Conservation (phyloP, 2,797 vertebrate species). For the Syngnathus rostellatus region DNA sequence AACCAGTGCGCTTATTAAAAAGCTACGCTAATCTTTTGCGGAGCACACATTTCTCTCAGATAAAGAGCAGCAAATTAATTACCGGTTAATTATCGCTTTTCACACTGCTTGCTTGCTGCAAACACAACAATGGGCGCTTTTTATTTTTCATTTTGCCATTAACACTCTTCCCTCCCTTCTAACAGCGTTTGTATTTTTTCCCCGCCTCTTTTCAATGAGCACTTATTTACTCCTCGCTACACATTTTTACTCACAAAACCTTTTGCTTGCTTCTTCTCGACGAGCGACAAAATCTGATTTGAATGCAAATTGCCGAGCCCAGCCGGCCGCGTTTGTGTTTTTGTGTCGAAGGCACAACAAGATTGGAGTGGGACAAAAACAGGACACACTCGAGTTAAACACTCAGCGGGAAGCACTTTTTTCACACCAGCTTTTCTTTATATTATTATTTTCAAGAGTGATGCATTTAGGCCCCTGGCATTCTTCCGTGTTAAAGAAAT, state of each 20-base stretch:
- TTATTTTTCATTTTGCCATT: constrained; percentile 23
- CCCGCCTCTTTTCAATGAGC: background rate
- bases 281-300: constrained; percentile 55
- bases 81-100: constrained; percentile 68
- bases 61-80: constrained; percentile 69
- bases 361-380: constrained; percentile 15
- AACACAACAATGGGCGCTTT: constrained; percentile 55
- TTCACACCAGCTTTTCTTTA: background rate
- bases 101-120: constrained; percentile 51
- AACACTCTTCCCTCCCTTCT: constrained; percentile 34
- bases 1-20: constrained; percentile 56
- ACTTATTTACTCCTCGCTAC: constrained; percentile 30
- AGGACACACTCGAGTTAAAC: constrained; percentile 42
- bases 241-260: constrained; percentile 41
- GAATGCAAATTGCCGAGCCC: constrained; percentile 59
- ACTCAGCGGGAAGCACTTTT: constrained; percentile 19
- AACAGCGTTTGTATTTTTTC: constrained; percentile 26
- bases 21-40: constrained; percentile 58
- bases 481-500: background rate
- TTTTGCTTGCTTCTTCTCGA: constrained; percentile 50
- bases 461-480: background rate
- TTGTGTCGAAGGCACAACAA: constrained; percentile 12
- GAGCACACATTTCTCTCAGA: constrained; percentile 62
- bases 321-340: constrained; percentile 40
- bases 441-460: background rate